Base-by-base conservation (phyloP, 2,888 invertebrate species). In the Tuberolachnus salignus region DNA sequence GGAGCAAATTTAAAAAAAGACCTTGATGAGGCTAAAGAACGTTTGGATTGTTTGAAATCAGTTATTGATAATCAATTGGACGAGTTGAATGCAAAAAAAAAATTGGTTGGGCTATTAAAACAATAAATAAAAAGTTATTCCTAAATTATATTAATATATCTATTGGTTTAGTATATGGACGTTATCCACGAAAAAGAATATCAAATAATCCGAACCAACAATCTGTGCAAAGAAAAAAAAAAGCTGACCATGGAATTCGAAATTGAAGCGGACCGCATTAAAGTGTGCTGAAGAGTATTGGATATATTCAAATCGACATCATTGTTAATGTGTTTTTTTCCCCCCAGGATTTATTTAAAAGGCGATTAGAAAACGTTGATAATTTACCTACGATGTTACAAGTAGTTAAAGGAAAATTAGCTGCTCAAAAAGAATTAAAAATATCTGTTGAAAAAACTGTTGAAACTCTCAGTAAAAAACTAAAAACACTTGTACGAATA, bases 291-390 rank as follows among this genome's bases (percentile, higher is more conserved):
- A 11, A 23, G 23, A 34, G 14, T 11, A 51, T 9, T 26, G 11
- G 0, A 67, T 4, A 9, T 23, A 61, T 53, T 19, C 57, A 57
- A 57, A 57, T 26, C 1, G 9, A 13, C 3, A 34, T n/a, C n/a
- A 34, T 10, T 34, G 34, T 26, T 16, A 3, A 14, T 14, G 21
- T n/a, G n/a, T n/a, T n/a, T n/a, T 23, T 21, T 46, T 34, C 21
- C 3, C 59, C n/a, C 26, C 4, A 72, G 71, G 59, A 72, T 26
- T 72, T 49, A n/a, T 59, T 23, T 8, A 46, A 59, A n/a, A 72
- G 26, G n/a, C 16, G 71, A 2, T 6, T 46, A 0, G 3, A 23
- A 0, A 10, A 59, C 2, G 11, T 61, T 13, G 11, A 11, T 1
- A 1, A 61, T n/a, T 72, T 59, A 3, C 71, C 71, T 10, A 11